Percentiles rank a stretch among this genome's conserved stretches.
These are phyloP conservation scores for Gambusia holbrooki DNA, from an alignment of 2,113 vertebrate species.

Conservation along the genomic window DNA sequence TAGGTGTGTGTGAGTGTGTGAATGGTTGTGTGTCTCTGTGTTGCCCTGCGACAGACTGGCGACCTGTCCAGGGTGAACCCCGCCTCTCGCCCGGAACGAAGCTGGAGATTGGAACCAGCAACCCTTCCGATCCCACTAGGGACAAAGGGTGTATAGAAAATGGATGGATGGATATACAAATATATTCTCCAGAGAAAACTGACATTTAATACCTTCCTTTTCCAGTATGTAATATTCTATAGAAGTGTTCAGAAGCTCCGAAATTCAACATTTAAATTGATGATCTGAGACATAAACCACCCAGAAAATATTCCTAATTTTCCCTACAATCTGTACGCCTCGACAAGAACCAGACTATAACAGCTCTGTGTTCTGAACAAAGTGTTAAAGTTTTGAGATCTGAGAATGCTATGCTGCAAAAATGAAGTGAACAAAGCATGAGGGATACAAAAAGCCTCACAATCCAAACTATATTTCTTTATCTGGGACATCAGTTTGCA, in stretches of 20 bases:
- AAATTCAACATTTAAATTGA: neutral
- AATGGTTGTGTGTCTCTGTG: no score
- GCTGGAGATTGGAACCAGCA: no score
- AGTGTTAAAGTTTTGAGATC: conserved; percentile 29
- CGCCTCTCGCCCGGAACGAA: no score
- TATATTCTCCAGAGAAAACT: no score
- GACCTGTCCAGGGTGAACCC: no score
- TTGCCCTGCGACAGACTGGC: no score
- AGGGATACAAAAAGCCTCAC: conserved; percentile 18
- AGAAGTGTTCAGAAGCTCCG: neutral
- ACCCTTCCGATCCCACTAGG: no score
- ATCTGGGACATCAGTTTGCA: conserved; percentile 8
- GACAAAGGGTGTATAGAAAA: no score
- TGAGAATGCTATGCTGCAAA: conserved; percentile 35
- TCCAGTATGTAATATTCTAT: no score
- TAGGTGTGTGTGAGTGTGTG: no score
- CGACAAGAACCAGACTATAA: neutral
- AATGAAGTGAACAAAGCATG: conserved; percentile 24
- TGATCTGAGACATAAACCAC: conserved; percentile 16
- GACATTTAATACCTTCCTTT: no score
- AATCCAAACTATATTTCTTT: conserved; percentile 27
- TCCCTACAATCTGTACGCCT: neutral
- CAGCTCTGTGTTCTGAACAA: conserved; percentile 23
- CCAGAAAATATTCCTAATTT: conserved; percentile 15
- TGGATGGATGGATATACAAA: no score